These are phyloP conservation scores for Ceyx erithaca DNA, from an alignment of 2,797 vertebrate genomes.

Conservation along the genomic window DNA sequence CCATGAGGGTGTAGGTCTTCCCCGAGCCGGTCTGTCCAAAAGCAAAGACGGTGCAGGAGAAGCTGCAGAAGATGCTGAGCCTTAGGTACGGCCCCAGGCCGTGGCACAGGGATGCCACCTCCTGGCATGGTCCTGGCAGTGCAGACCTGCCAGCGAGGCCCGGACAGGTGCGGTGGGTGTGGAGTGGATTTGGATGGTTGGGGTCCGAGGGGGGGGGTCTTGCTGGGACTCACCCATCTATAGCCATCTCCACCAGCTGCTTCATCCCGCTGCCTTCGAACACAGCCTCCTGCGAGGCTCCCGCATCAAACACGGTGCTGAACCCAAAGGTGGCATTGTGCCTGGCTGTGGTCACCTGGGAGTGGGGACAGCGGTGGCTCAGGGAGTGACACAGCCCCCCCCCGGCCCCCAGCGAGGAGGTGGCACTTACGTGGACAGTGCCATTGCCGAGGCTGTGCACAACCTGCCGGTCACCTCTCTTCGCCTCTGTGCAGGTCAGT, in stretches of 20 bases:
- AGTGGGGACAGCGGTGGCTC: background rate
- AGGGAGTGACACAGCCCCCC: background rate
- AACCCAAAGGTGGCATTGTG: conserved; percentile 75
- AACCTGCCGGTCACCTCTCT: conserved; percentile 63
- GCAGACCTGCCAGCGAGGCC: background rate
- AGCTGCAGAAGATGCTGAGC: conserved; percentile 55
- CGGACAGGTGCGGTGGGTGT: accelerated
- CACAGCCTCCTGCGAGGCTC: conserved; percentile 75
- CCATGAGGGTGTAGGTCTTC: conserved; percentile 81
- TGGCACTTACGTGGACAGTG: conserved; percentile 69
- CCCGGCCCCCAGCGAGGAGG: accelerated
- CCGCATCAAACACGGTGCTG: conserved; percentile 70
- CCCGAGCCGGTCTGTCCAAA: conserved; percentile 82
- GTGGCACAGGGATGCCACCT: conserved; percentile 47
- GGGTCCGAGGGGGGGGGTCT: accelerated
- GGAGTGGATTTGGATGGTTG: accelerated
- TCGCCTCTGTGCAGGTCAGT: conserved; percentile 68
- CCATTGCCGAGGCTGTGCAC: conserved; percentile 74
- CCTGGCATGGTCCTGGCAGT: background rate
- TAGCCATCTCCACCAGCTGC: conserved; percentile 74
- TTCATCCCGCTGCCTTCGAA: conserved; percentile 76
- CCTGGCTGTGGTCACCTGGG: conserved; percentile 48
- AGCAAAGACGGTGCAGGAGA: conserved; percentile 80
- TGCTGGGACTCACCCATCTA: conserved; percentile 61
- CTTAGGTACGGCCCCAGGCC: background rate